Evolutionary conservation across 2,888 invertebrate genomes (phyloP).

Genomic region (Teleiodes luculella): DNA sequence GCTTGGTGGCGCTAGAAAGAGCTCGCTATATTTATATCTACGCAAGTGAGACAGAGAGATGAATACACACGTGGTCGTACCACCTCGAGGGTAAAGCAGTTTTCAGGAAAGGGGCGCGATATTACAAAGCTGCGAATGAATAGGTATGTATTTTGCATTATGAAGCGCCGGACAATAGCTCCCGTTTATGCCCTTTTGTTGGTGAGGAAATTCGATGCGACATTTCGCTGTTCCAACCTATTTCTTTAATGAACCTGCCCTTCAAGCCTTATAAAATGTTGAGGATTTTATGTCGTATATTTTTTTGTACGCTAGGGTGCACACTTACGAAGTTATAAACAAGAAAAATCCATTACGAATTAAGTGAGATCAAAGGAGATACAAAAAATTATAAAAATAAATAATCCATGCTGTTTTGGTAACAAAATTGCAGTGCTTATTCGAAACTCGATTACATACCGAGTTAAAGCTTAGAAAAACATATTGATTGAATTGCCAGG

Average conservation of each 20-base stretch:
- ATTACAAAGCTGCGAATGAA: slow-evolving; percentile 65
- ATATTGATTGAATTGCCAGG: too few species aligned
- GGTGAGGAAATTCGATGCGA: slow-evolving; percentile 45
- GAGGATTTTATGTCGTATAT: background rate
- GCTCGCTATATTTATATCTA: slow-evolving; percentile 30
- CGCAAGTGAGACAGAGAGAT: slow-evolving; percentile 35
- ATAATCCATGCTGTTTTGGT: too few species aligned
- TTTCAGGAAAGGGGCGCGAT: slow-evolving; percentile 68
- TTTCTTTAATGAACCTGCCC: slow-evolving; percentile 42
- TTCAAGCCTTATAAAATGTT: slow-evolving; percentile 25
- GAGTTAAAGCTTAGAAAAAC: too few species aligned
- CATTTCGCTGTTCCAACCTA: slow-evolving; percentile 39
- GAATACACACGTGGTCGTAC: slow-evolving; percentile 64
- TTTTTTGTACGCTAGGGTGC: too few species aligned
- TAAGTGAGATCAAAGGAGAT: too few species aligned
- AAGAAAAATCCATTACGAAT: too few species aligned
- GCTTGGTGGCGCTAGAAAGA: slow-evolving; percentile 49
- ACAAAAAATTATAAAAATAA: too few species aligned
- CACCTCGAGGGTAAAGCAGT: slow-evolving; percentile 56
- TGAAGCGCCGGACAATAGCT: slow-evolving; percentile 54
- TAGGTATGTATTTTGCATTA: slow-evolving; percentile 65
- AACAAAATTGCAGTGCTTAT: too few species aligned
- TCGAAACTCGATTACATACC: too few species aligned
- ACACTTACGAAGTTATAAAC: too few species aligned
- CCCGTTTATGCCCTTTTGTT: slow-evolving; percentile 55